A percentile compares a stretch with the other conserved stretches of the same genome.
Conservation (phyloP, 1,140 invertebrate species). For the Drosophila santomea region DNA sequence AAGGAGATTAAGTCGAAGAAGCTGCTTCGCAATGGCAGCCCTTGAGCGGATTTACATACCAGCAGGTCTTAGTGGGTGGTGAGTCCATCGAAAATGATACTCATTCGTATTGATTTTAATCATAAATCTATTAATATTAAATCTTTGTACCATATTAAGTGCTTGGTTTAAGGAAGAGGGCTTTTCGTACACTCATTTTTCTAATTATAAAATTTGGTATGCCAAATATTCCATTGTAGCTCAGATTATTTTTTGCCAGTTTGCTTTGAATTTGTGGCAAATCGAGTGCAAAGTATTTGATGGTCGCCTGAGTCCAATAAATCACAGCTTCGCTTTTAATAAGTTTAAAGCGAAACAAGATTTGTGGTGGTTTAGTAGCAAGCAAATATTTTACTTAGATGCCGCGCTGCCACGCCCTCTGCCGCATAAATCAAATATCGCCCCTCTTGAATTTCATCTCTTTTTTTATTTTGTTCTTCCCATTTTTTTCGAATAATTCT, state of each 20-base stretch:
- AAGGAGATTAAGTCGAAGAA: neutral
- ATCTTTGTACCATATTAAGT: too few species aligned
- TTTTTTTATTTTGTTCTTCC: conserved; percentile 31
- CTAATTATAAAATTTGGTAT: too few species aligned
- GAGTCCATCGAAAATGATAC: neutral
- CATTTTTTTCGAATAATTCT: conserved; percentile 32
- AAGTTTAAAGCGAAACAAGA: conserved; percentile 60
- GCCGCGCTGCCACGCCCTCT: conserved; percentile 26
- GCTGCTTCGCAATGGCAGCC: conserved; percentile 7
- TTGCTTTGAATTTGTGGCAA: neutral
- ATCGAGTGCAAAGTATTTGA: conserved; percentile 2
- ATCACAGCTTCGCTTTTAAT: conserved; percentile 48
- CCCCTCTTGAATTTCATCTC: conserved; percentile 38
- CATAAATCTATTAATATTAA: too few species aligned
- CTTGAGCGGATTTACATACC: conserved; percentile 23
- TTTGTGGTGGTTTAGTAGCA: conserved; percentile 55
- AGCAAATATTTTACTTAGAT: conserved; percentile 72
- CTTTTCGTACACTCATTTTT: too few species aligned
- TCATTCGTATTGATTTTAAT: neutral
- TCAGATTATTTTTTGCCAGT: too few species aligned
- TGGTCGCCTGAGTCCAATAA: neutral
- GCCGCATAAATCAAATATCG: conserved; percentile 66
- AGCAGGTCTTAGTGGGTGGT: neutral
- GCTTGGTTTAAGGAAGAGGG: too few species aligned
- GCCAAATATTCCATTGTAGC: too few species aligned